phyloP scores from a whole-genome alignment of 1,140 invertebrate genomes.

The Tyrophagus putrescentiae region DNA sequence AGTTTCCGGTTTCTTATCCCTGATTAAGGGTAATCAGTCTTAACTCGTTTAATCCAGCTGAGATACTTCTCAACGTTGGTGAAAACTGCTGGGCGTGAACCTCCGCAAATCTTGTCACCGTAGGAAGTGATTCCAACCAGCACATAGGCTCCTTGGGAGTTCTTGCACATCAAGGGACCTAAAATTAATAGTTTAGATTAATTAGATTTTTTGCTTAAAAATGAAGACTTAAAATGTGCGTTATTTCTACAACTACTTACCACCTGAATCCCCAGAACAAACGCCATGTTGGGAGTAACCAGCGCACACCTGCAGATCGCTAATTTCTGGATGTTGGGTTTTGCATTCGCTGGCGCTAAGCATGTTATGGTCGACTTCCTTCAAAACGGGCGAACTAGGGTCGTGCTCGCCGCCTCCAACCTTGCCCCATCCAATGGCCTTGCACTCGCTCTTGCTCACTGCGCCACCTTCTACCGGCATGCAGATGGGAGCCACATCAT shows the following conservation, averaged over 20 bases:
- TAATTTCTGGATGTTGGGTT: background rate
- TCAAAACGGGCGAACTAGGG: background rate
- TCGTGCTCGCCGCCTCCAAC: background rate
- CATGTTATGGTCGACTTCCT: background rate
- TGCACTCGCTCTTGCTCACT: background rate
- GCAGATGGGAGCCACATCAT: background rate
- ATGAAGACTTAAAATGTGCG: too few relatives aligned
- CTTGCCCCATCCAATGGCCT: background rate
- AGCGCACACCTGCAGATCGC: background rate
- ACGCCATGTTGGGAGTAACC: background rate
- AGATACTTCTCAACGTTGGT: slow-evolving; percentile 2
- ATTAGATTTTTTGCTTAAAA: too few relatives aligned
- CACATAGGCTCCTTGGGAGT: background rate
- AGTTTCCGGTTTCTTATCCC: too few relatives aligned
- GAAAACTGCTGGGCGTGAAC: background rate
- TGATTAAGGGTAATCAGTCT: too few relatives aligned
- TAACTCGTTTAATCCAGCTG: slow-evolving; percentile 15
- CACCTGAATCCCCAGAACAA: background rate
- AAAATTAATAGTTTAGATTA: too few relatives aligned
- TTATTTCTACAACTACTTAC: too few relatives aligned
- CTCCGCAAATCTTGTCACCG: background rate
- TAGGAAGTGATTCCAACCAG: slow-evolving; percentile 2
- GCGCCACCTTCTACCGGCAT: background rate
- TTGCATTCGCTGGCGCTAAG: background rate
- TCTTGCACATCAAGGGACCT: background rate